Base-by-base conservation (phyloP, 2,888 invertebrate genomes). In the Agelastica alni region DNA sequence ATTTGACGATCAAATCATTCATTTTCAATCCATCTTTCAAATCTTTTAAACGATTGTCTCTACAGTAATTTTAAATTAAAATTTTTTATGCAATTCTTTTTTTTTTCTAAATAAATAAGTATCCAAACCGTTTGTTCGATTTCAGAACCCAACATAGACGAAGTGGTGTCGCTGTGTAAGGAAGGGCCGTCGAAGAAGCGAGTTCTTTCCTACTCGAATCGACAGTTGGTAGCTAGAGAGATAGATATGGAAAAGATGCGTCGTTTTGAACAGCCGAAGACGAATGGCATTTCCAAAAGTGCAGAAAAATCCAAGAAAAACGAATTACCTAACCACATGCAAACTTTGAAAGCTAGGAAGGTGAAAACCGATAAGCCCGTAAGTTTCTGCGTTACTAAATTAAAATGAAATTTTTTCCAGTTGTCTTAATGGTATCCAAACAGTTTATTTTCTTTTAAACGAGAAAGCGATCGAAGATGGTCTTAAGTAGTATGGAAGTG, bases 221-320 rank as follows among this genome's bases (percentile, higher is more conserved):
- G 89, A 56, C 94, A 95, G 71, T 79, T 93, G 34, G 85, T 96
- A 51, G 84, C 91, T 0, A 81, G 89, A 42, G 93, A 94, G 78
- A 86, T 93, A 53, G 91, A 92, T 63, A 69, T 89, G 34, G 92
- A 91, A 73, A 83, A 86, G 67, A 87, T 94, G 60, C 62, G 67
- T 32, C 56, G 61, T 13, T 60, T 64, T 41, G 65, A 63, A 47
- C 45, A 39, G 20, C 31, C 62, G 2, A 18, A 54, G 34, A 14
- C 12, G 3, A 39, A 14, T 7, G 49, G 32, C 26, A 37, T 53
- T 41, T 32, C 58, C 36, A 10, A 31, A 14, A 30, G 39, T 12
- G 52, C 31, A 73, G 76, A 64, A n/a, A 46, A 63, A 46, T 6
- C 17, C 7, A 36, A 20, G 6, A 48, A 43, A 16, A 56, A 60